These are phyloP conservation scores for Acipenser transmontanus DNA, from an alignment of 2,797 vertebrate genomes.

Conservation along the genomic window DNA sequence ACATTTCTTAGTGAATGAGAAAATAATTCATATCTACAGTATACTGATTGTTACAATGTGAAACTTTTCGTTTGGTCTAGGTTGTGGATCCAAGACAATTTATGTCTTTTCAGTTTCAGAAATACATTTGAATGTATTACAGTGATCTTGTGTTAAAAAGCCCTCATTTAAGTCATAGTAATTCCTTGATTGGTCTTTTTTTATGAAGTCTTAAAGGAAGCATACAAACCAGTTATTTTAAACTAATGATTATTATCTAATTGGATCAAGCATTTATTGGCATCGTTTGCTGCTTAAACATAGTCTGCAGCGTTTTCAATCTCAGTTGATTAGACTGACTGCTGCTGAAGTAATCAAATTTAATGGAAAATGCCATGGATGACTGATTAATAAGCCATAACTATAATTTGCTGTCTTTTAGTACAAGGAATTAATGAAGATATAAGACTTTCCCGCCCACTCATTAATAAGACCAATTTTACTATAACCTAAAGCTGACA, in stretches of 20 bases:
- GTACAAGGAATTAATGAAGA: not conserved
- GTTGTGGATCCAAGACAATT: no score
- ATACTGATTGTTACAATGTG: not conserved
- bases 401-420: slow-evolving; percentile 2
- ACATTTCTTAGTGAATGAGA: slow-evolving; percentile 1
- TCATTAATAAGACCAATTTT: slow-evolving; percentile 2
- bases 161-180: no score
- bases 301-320: not conserved
- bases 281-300: no score
- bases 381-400: not conserved
- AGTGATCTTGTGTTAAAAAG: no score
- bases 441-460: not conserved
- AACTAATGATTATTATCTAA: no score
- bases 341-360: not conserved
- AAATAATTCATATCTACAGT: slow-evolving; percentile 34
- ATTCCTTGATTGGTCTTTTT: no score
- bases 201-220: no score
- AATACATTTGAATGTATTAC: no score
- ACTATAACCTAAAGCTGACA: not conserved
- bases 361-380: not conserved
- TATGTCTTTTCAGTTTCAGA: no score
- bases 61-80: no score
- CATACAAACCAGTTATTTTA: no score
- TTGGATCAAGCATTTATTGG: no score
- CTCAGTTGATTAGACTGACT: not conserved